A percentile compares a stretch with the other conserved stretches of the same genome.
These are phyloP conservation scores for Zelostemma sp. DNA, from an alignment of 1,140 invertebrate species.

Conservation along the genomic window DNA sequence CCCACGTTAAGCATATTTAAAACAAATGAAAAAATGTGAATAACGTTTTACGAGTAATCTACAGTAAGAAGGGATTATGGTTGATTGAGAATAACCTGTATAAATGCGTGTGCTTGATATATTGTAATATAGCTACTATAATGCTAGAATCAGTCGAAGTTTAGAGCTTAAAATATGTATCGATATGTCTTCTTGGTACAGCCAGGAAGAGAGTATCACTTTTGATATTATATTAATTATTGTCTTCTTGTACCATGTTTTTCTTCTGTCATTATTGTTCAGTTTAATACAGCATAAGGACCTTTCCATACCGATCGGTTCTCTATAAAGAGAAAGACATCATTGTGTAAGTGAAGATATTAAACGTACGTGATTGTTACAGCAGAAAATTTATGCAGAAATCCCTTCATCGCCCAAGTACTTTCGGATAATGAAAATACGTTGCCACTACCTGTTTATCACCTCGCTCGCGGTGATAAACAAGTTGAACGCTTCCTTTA, in stretches of 20 bases:
- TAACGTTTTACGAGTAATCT: too few relatives aligned
- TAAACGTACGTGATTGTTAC: too few relatives aligned
- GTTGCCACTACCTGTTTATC: too few relatives aligned
- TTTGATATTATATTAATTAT: constrained; percentile 49
- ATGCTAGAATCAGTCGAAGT: constrained; percentile 43
- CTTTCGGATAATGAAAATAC: too few relatives aligned
- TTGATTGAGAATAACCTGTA: not conserved
- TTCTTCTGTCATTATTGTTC: constrained; percentile 33
- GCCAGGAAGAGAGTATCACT: constrained; percentile 51
- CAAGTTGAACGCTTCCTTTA: too few relatives aligned
- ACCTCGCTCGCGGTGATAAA: too few relatives aligned
- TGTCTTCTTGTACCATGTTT: constrained; percentile 47
- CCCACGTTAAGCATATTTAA: too few relatives aligned
- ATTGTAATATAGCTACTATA: constrained; percentile 5
- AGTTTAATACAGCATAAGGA: constrained; percentile 19
- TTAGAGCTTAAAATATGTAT: constrained; percentile 49
- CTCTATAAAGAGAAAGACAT: constrained; percentile 11
- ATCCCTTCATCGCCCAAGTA: too few relatives aligned
- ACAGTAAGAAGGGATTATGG: not conserved
- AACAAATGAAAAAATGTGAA: too few relatives aligned
- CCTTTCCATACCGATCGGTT: constrained; percentile 22
- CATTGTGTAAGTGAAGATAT: too few relatives aligned
- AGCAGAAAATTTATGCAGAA: too few relatives aligned
- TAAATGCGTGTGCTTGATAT: constrained; percentile 1
- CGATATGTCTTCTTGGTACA: constrained; percentile 54